These are phyloP conservation scores for Cebidichthys violaceus DNA, from an alignment of 2,113 vertebrate genomes.

Conservation along the genomic window DNA sequence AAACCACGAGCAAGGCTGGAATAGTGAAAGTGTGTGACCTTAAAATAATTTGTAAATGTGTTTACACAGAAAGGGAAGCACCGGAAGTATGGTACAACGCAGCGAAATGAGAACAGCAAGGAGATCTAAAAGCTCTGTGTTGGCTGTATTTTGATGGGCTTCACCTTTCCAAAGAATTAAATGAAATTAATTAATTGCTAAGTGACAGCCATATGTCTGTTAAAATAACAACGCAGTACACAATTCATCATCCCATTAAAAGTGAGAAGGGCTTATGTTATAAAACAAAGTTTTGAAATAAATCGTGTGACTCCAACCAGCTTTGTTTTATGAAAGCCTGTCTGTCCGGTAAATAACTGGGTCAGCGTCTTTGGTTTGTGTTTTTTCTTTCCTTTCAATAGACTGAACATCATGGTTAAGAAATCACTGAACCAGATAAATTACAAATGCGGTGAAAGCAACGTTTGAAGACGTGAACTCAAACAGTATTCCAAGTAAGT, in stretches of 20 bases:
- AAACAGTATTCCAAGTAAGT: background rate
- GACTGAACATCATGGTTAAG: background rate
- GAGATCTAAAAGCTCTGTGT: slow-evolving; percentile 8
- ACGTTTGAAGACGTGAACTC: background rate
- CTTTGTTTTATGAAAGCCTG: background rate
- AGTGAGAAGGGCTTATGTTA: slow-evolving; percentile 27
- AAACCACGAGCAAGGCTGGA: slow-evolving; percentile 23
- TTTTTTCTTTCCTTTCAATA: background rate
- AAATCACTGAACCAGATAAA: background rate
- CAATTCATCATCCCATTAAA: slow-evolving; percentile 65
- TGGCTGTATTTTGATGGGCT: slow-evolving; percentile 16
- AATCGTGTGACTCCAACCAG: slow-evolving; percentile 12
- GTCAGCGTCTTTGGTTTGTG: background rate
- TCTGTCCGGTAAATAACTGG: background rate
- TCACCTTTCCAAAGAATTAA: slow-evolving; percentile 48
- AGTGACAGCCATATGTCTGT: slow-evolving; percentile 60
- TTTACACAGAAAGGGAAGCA: slow-evolving; percentile 1
- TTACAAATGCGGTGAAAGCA: background rate
- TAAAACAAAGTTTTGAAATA: background rate
- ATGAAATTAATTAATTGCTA: slow-evolving; percentile 59
- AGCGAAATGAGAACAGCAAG: slow-evolving; percentile 32
- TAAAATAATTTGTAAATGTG: slow-evolving; percentile 42
- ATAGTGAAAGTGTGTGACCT: slow-evolving; percentile 32
- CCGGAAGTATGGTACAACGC: slow-evolving; percentile 10
- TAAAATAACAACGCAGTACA: slow-evolving; percentile 36